phyloP scores from a whole-genome alignment of 2,888 invertebrate genomes.

The Mactromeris polynyma region DNA sequence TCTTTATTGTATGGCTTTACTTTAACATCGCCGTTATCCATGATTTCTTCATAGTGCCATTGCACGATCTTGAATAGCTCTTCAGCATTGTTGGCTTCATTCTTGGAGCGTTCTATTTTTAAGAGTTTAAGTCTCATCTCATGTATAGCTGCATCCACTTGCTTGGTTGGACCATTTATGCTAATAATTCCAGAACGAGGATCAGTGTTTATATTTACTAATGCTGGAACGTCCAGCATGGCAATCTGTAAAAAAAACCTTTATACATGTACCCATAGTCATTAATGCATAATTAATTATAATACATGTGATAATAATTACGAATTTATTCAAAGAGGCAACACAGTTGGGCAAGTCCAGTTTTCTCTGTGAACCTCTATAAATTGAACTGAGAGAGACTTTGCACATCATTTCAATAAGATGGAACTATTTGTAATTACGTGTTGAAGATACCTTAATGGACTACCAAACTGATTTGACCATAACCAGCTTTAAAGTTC shows the following conservation, averaged over 20 bases:
- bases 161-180: conserved; percentile 56
- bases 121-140: conserved; percentile 47
- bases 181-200: conserved; percentile 43
- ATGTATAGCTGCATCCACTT: conserved; percentile 51
- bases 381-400: too few species aligned
- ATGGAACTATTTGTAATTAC: too few species aligned
- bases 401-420: too few species aligned
- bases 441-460: too few species aligned
- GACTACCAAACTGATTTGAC: too few species aligned
- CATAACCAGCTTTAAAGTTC: too few species aligned
- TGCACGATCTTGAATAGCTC: conserved; percentile 39
- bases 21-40: not conserved
- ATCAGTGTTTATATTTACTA: conserved; percentile 62
- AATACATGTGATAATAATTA: too few species aligned
- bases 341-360: too few species aligned
- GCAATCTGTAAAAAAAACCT: conserved; percentile 30
- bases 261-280: too few species aligned
- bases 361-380: too few species aligned
- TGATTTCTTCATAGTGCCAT: conserved; percentile 62
- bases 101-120: conserved; percentile 26
- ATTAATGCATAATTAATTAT: too few species aligned
- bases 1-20: conserved; percentile 40
- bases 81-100: conserved; percentile 35
- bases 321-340: too few species aligned
- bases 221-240: conserved; percentile 21